Evolutionary conservation across 2,113 vertebrate species (phyloP).

Genomic region (Meles meles): DNA sequence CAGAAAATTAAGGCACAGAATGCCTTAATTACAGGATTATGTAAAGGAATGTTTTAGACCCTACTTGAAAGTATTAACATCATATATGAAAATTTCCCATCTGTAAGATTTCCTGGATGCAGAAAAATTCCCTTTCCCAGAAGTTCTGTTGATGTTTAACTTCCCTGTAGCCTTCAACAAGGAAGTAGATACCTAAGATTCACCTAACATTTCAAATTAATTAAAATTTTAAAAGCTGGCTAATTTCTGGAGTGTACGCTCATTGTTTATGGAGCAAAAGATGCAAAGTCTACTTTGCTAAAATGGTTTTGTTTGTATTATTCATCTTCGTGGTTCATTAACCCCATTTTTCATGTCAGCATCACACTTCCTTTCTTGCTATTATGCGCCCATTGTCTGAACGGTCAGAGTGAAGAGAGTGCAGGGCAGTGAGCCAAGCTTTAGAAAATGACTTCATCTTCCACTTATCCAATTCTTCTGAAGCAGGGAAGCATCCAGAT

Average conservation of each 20-base stretch:
- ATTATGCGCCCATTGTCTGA: neutral
- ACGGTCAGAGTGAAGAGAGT: neutral
- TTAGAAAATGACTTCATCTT: slow-evolving; percentile 17
- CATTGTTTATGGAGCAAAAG: slow-evolving; percentile 32
- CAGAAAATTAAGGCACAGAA: neutral
- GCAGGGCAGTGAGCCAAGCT: neutral
- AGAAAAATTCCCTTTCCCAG: neutral
- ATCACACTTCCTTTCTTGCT: neutral
- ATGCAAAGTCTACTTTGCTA: neutral
- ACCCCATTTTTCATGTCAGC: slow-evolving; percentile 1
- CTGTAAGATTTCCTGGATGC: neutral
- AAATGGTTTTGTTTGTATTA: slow-evolving; percentile 39
- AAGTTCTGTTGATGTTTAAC: neutral
- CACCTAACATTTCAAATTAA: slow-evolving; percentile 53
- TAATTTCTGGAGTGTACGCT: slow-evolving; percentile 35
- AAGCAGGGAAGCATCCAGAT: neutral
- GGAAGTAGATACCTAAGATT: neutral
- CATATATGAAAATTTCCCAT: neutral
- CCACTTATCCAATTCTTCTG: neutral
- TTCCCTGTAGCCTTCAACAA: neutral
- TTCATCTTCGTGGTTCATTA: slow-evolving; percentile 30
- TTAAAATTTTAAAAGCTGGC: slow-evolving; percentile 29
- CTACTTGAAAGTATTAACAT: neutral
- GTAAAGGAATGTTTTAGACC: neutral
- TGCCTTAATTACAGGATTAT: neutral